A percentile compares a stretch with the other conserved stretches of the same genome.
These are phyloP conservation scores for Sciurus carolinensis DNA, from an alignment of 2,797 vertebrate species.

Conservation along the genomic window DNA sequence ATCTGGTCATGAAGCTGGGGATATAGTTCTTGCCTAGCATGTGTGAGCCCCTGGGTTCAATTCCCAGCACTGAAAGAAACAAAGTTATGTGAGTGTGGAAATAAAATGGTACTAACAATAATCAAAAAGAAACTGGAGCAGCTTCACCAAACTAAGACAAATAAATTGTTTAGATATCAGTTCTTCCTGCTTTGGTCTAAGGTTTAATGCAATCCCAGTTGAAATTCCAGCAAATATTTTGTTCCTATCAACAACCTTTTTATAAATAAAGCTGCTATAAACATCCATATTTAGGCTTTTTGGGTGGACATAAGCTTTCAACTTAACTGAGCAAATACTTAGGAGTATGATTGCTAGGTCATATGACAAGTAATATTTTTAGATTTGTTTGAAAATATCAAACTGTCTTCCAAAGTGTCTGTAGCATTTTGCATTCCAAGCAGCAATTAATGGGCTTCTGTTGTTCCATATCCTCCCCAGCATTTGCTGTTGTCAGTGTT, in stretches of 20 bases:
- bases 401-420: neutral
- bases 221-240: neutral
- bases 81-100: neutral
- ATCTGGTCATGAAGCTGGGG: no score
- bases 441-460: neutral
- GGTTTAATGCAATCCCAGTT: neutral
- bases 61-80: no score
- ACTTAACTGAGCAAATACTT: neutral
- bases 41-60: no score
- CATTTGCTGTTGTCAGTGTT: neutral
- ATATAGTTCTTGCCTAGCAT: no score
- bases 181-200: neutral
- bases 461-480: neutral
- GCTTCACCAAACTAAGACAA: neutral
- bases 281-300: neutral
- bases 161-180: neutral
- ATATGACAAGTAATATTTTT: neutral
- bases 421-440: neutral
- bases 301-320: neutral
- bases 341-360: neutral
- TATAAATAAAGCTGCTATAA: constrained; percentile 11
- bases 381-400: neutral
- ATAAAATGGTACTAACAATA: neutral
- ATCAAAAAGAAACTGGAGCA: neutral
- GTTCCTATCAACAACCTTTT: neutral